phyloP scores from a whole-genome alignment of 2,888 invertebrate species.

The Therioaphis trifolii region DNA sequence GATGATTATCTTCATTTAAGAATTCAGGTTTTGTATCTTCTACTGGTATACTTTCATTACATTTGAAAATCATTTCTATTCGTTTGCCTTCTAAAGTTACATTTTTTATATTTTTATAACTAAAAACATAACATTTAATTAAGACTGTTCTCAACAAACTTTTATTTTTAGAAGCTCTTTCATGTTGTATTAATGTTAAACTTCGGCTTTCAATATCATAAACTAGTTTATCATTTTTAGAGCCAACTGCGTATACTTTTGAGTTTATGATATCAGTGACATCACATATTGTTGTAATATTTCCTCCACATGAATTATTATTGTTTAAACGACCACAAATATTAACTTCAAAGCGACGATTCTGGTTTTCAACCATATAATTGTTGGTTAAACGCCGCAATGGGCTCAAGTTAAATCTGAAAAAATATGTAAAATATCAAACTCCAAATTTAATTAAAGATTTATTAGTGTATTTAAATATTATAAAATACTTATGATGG shows the following conservation, averaged over 20 bases:
- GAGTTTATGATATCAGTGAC: conserved; percentile 11
- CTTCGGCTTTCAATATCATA: background rate
- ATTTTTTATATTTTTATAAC: no score
- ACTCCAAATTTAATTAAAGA: background rate
- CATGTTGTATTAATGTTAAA: conserved; percentile 35
- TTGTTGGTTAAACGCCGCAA: conserved; percentile 20
- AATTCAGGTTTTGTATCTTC: conserved; percentile 29
- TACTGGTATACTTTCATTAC: conserved; percentile 50
- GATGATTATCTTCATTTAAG: background rate
- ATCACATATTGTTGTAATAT: conserved; percentile 57
- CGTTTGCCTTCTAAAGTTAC: conserved; percentile 23
- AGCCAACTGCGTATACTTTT: conserved; percentile 44
- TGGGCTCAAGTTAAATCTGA: conserved; percentile 26
- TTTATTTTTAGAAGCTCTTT: background rate
- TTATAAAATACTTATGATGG: conserved; percentile 36
- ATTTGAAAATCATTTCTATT: conserved; percentile 38
- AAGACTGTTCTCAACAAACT: background rate
- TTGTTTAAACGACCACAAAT: conserved; percentile 43
- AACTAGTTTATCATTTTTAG: conserved; percentile 6
- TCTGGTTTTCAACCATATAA: conserved; percentile 49
- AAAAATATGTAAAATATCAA: background rate
- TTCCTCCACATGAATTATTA: conserved; percentile 33
- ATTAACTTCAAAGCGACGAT: conserved; percentile 40
- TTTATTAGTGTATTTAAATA: background rate
- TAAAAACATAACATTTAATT: no score